Evolutionary conservation across 2,797 vertebrate genomes (phyloP).

Genomic region (Alosa sapidissima): DNA sequence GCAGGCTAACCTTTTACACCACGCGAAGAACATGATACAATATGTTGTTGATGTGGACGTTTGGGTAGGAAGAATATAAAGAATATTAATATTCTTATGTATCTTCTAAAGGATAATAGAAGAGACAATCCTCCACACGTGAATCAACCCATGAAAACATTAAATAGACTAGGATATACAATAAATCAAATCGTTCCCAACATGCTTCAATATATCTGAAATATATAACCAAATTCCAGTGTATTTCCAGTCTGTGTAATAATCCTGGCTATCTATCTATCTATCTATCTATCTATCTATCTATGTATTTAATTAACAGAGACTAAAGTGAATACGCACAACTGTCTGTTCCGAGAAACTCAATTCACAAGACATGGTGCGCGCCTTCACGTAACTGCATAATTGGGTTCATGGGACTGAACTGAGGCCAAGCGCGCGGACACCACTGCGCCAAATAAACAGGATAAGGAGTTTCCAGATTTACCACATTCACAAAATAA

Average conservation of each 20-base stretch:
- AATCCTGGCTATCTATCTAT: no score
- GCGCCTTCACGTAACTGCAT: background rate
- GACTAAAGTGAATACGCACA: background rate
- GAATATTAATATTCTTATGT: no score
- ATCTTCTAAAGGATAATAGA: no score
- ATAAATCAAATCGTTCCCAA: background rate
- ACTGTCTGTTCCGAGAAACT: conserved; percentile 32
- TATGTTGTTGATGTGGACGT: no score
- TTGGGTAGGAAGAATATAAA: no score
- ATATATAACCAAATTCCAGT: background rate
- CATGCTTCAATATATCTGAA: background rate
- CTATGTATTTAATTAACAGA: background rate
- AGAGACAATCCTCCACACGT: no score
- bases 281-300: no score
- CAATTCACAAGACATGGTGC: conserved; percentile 34
- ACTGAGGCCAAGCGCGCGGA: background rate
- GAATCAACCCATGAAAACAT: no score
- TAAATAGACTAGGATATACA: background rate
- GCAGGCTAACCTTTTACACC: background rate
- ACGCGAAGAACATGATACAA: no score
- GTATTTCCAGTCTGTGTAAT: background rate
- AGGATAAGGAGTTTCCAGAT: background rate
- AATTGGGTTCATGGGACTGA: conserved; percentile 54
- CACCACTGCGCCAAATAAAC: background rate
- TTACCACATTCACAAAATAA: background rate